Percentiles rank a stretch among this genome's conserved stretches.
Conservation (phyloP, 2,888 invertebrate genomes). For the Melieria picta region DNA sequence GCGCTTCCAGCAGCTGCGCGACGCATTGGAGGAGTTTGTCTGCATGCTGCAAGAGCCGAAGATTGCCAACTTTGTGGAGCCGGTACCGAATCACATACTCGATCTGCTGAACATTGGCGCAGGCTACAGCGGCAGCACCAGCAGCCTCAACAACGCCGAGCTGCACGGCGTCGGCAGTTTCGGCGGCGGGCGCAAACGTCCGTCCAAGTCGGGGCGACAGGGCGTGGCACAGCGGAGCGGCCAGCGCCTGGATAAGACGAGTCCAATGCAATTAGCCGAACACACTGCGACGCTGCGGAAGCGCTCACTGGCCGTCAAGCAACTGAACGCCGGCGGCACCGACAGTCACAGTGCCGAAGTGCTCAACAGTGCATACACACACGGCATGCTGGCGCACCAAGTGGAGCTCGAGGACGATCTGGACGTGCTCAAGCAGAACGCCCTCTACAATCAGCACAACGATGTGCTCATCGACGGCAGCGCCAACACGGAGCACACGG, state of each 20-base stretch:
- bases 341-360: constrained; percentile 18
- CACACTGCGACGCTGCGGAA: constrained; percentile 52
- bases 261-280: constrained; percentile 51
- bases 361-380: constrained; percentile 15
- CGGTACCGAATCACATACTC: constrained; percentile 56
- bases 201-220: constrained; percentile 40
- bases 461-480: constrained; percentile 39
- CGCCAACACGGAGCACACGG: constrained; percentile 35
- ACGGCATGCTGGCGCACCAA: constrained; percentile 40
- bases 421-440: constrained; percentile 49
- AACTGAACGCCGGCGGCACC: not conserved
- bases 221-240: constrained; percentile 35
- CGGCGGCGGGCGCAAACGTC: constrained; percentile 47
- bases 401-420: constrained; percentile 57
- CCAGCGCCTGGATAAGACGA: constrained; percentile 45
- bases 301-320: constrained; percentile 4
- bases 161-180: constrained; percentile 37
- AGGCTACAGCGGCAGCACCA: constrained; percentile 47
- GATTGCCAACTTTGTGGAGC: constrained; percentile 56
- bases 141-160: constrained; percentile 40
- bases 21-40: constrained; percentile 76
- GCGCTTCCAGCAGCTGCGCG: constrained; percentile 74
- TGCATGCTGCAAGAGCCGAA: constrained; percentile 72
- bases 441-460: constrained; percentile 43
- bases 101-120: constrained; percentile 57